A percentile compares a stretch with the other conserved stretches of the same genome.
Evolutionary conservation across 2,113 vertebrate species (phyloP).

Genomic region (Crocuta crocuta): DNA sequence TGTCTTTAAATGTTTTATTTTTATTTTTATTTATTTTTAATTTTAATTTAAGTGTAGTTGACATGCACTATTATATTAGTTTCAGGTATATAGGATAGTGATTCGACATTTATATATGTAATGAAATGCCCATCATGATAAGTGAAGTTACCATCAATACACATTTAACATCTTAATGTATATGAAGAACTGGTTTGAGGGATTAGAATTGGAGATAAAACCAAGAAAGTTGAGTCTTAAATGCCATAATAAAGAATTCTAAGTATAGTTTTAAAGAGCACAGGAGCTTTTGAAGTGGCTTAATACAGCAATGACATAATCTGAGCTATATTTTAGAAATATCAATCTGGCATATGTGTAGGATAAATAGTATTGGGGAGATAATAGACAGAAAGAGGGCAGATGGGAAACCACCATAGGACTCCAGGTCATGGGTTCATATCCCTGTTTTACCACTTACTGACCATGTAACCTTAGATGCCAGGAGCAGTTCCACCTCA

Average conservation of each 20-base stretch:
- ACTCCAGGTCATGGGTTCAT: not conserved
- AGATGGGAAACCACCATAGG: not conserved
- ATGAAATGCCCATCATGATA: not conserved
- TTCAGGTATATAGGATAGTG: not conserved
- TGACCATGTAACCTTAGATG: not conserved
- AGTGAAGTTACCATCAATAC: not conserved
- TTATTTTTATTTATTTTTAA: not conserved
- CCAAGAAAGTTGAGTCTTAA: not conserved
- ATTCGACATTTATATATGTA: not conserved
- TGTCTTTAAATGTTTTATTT: not conserved
- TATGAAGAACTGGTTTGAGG: not conserved
- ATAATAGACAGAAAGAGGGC: not conserved
- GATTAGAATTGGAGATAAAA: not conserved
- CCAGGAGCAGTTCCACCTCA: not conserved
- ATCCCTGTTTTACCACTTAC: not conserved
- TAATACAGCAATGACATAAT: not conserved
- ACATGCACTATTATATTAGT: not conserved
- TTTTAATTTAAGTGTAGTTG: not conserved
- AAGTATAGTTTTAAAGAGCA: conserved; percentile 10
- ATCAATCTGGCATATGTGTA: not conserved
- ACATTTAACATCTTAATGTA: not conserved
- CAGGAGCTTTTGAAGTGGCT: not conserved
- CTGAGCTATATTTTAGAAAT: not conserved
- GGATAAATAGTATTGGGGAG: not conserved
- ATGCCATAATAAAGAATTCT: not conserved